phyloP scores from a whole-genome alignment of 2,113 vertebrate species.

The Gobiocypris rarus region DNA sequence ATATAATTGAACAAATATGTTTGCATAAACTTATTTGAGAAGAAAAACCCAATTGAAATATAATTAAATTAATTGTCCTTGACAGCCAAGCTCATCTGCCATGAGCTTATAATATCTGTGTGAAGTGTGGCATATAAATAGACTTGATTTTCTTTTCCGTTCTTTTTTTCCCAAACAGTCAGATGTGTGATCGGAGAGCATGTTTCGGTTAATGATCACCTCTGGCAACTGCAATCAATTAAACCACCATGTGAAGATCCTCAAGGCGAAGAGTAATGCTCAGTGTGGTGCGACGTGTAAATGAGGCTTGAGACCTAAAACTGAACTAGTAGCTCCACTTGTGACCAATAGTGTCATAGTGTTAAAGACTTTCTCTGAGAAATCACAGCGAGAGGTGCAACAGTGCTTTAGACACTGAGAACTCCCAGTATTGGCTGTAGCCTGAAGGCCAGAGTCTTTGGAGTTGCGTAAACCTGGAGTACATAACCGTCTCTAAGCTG shows the following conservation, averaged over 20 bases:
- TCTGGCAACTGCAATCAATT: constrained; percentile 66
- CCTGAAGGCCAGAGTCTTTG: constrained; percentile 49
- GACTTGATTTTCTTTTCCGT: constrained; percentile 4
- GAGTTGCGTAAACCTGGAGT: constrained; percentile 47
- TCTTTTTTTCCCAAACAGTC: neutral
- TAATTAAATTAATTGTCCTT: too few relatives aligned
- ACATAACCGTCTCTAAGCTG: constrained; percentile 45
- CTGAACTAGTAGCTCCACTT: constrained; percentile 47
- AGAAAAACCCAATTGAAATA: too few relatives aligned
- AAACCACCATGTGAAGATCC: constrained; percentile 67
- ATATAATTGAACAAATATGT: neutral
- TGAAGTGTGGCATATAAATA: constrained; percentile 37
- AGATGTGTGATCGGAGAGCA: constrained; percentile 54
- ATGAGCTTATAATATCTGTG: constrained; percentile 12
- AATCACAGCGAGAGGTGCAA: constrained; percentile 12
- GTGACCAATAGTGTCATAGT: constrained; percentile 57
- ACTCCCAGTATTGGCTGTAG: constrained; percentile 34
- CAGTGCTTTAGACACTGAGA: constrained; percentile 36
- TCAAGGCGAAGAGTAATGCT: constrained; percentile 46
- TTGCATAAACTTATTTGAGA: neutral
- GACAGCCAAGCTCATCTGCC: constrained; percentile 18
- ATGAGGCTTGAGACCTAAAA: constrained; percentile 62
- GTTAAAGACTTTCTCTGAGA: constrained; percentile 63
- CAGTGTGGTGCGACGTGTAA: constrained; percentile 57
- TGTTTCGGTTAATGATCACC: constrained; percentile 68